Conservation (phyloP, 2,113 vertebrate genomes). For the Strix uralensis region DNA sequence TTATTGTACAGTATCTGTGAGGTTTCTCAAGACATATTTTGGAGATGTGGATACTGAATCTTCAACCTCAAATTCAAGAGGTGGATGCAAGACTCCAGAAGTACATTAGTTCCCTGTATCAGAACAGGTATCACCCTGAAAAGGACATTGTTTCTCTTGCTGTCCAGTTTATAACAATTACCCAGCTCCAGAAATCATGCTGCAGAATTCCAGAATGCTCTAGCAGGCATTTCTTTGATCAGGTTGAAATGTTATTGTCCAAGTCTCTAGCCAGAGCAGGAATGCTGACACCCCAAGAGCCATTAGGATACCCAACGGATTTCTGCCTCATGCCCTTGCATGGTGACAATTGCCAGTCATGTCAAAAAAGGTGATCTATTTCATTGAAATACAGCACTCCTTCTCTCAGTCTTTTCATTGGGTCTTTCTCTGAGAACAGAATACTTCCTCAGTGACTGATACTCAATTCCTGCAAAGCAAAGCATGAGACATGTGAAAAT, state of each 20-base stretch:
- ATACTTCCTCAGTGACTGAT: not conserved
- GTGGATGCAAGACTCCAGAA: not conserved
- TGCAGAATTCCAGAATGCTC: not conserved
- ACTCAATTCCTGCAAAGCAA: not conserved
- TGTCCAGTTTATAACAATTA: not conserved
- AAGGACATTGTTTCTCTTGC: not conserved
- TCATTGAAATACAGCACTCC: not conserved
- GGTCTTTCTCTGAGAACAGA: not conserved
- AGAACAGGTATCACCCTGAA: not conserved
- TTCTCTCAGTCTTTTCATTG: not conserved
- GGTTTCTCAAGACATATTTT: not conserved
- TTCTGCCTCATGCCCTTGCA: not conserved
- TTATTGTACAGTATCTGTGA: not conserved
- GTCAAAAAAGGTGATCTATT: not conserved
- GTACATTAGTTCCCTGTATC: not conserved
- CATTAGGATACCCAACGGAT: not conserved
- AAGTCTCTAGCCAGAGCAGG: not conserved
- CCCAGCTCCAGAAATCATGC: not conserved
- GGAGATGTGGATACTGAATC: not conserved
- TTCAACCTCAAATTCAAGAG: not conserved
- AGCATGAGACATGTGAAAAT: not conserved
- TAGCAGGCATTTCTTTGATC: not conserved
- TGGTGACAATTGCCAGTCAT: not conserved
- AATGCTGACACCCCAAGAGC: not conserved
- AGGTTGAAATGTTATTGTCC: not conserved